phyloP scores from a whole-genome alignment of 2,113 vertebrate species.

The Lonchura striata region DNA sequence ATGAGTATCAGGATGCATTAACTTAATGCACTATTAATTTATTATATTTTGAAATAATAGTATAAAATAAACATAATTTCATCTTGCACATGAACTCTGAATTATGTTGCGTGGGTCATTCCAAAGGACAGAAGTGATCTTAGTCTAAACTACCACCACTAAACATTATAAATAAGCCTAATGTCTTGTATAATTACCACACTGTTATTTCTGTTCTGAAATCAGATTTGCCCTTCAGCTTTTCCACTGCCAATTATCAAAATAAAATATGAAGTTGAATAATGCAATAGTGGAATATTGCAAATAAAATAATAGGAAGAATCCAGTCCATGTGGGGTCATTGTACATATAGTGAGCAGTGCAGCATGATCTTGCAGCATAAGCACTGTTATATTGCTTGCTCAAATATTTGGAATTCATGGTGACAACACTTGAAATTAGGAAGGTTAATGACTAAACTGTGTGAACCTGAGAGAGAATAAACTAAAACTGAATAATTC shows the following conservation, averaged over 20 bases:
- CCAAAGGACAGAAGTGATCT: neutral
- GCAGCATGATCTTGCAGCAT: neutral
- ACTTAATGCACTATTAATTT: neutral
- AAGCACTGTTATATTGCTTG: neutral
- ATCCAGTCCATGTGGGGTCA: neutral
- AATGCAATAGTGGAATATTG: neutral
- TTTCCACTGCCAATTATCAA: neutral
- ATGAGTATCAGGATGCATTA: neutral
- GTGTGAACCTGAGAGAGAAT: too few relatives aligned
- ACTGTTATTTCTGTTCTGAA: neutral
- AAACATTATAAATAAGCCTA: neutral
- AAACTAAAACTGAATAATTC: too few relatives aligned
- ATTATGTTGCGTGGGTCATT: neutral
- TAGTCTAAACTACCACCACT: neutral
- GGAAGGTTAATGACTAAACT: slow-evolving; percentile 62
- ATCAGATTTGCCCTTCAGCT: neutral
- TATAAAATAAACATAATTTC: neutral
- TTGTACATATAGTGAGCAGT: neutral
- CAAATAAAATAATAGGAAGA: neutral
- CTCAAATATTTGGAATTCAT: slow-evolving; percentile 58
- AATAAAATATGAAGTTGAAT: neutral
- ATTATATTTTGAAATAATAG: neutral
- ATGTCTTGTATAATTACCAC: neutral
- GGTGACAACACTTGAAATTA: slow-evolving; percentile 25
- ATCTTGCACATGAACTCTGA: neutral